Conservation (phyloP, 2,888 invertebrate genomes). For the Hecatera dysodea region DNA sequence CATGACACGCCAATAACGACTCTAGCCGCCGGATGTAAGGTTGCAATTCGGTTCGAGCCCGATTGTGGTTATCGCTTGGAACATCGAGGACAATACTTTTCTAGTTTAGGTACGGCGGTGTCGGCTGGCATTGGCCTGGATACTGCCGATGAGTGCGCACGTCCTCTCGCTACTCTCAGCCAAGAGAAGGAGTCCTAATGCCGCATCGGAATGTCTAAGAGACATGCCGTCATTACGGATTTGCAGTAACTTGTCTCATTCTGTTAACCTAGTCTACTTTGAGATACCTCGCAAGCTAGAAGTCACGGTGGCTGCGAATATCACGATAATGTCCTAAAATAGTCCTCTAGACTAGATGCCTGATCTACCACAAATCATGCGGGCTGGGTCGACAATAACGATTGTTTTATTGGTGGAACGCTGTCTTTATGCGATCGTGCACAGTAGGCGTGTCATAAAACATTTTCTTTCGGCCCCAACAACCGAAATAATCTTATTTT, state of each 20-base stretch:
- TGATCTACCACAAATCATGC: slow-evolving; percentile 82
- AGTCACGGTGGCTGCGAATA: slow-evolving; percentile 35
- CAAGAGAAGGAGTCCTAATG: slow-evolving; percentile 60
- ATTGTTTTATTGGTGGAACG: slow-evolving; percentile 80
- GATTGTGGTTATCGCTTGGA: slow-evolving; percentile 87
- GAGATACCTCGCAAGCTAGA: slow-evolving; percentile 31
- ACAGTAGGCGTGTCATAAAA: slow-evolving; percentile 84
- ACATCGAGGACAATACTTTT: slow-evolving; percentile 91
- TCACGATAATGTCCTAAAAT: slow-evolving; percentile 46
- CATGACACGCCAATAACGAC: slow-evolving; percentile 73
- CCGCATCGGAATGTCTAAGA: slow-evolving; percentile 67
- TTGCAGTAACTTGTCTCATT: slow-evolving; percentile 61
- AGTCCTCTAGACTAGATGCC: slow-evolving; percentile 66
- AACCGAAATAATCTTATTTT: slow-evolving; percentile 76
- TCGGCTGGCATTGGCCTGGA: slow-evolving; percentile 90
- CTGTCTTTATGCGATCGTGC: slow-evolving; percentile 75
- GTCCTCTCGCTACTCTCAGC: slow-evolving; percentile 77
- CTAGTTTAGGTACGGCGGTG: slow-evolving; percentile 89
- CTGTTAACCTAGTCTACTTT: slow-evolving; percentile 57
- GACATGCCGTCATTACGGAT: slow-evolving; percentile 58
- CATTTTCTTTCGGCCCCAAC: slow-evolving; percentile 76
- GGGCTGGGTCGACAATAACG: slow-evolving; percentile 77
- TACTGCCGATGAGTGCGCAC: slow-evolving; percentile 87
- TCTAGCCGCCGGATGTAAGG: slow-evolving; percentile 75
- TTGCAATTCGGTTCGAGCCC: slow-evolving; percentile 70